phyloP scores from a whole-genome alignment of 2,888 invertebrate species.

The Parnassius mnemosyne region DNA sequence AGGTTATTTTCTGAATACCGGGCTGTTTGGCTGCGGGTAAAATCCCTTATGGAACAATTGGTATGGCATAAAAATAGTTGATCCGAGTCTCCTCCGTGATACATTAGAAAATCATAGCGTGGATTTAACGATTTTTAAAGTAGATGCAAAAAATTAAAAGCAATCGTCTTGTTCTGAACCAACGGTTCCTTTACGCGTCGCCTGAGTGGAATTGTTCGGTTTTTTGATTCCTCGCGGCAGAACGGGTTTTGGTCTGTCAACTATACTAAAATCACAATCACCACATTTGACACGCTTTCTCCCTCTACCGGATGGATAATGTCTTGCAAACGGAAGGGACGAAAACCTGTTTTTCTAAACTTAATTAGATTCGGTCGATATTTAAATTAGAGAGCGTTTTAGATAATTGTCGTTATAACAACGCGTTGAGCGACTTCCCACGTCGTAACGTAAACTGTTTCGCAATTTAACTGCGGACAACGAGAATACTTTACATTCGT shows the following conservation, averaged over 20 bases:
- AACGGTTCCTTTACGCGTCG: conserved; percentile 6
- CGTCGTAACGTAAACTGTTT: background rate
- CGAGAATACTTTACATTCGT: background rate
- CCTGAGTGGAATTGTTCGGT: background rate
- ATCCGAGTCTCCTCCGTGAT: too few species aligned
- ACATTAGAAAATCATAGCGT: too few species aligned
- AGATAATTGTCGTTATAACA: conserved; percentile 42
- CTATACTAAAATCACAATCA: conserved; percentile 21
- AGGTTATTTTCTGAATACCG: too few species aligned
- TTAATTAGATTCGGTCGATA: conserved; percentile 67
- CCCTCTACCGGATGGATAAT: conserved; percentile 28
- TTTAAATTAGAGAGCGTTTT: conserved; percentile 58
- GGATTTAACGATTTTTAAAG: too few species aligned
- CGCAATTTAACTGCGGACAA: background rate
- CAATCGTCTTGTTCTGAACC: conserved; percentile 15
- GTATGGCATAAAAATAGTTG: too few species aligned
- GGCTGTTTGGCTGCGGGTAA: too few species aligned
- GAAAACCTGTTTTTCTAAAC: conserved; percentile 41
- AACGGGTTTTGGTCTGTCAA: conserved; percentile 15
- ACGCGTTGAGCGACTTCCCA: conserved; percentile 12
- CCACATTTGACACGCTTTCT: conserved; percentile 24
- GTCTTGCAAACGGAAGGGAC: conserved; percentile 30
- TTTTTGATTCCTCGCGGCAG: conserved; percentile 6
- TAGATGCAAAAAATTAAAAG: background rate
- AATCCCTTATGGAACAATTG: too few species aligned